phyloP scores from a whole-genome alignment of 2,888 invertebrate genomes.

The Harmothoe impar region DNA sequence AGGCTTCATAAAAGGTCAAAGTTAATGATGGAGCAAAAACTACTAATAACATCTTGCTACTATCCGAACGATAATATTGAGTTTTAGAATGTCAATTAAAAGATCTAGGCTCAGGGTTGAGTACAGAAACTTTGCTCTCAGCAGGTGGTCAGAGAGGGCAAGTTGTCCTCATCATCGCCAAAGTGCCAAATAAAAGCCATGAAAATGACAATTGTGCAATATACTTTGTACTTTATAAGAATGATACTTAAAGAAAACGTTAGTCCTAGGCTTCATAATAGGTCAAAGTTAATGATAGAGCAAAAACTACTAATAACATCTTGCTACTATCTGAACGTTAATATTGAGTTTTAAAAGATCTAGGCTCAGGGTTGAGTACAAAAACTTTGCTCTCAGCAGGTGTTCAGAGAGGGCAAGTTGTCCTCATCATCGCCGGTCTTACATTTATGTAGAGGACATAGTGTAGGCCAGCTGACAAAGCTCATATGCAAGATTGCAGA shows the following conservation, averaged over 20 bases:
- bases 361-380: slow-evolving; percentile 31
- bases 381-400: slow-evolving; percentile 47
- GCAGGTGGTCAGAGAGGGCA: slow-evolving; percentile 34
- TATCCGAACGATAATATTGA: no score
- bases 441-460: no score
- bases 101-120: slow-evolving; percentile 43
- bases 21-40: neutral
- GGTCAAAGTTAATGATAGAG: neutral
- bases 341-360: no score
- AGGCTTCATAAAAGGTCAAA: neutral
- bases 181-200: neutral
- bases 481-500: no score
- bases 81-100: no score
- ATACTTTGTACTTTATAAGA: neutral
- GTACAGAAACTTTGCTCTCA: slow-evolving; percentile 41
- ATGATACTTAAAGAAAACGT: neutral
- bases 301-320: no score
- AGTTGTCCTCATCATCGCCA: slow-evolving; percentile 34
- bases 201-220: neutral
- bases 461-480: no score
- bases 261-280: neutral
- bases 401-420: slow-evolving; percentile 26
- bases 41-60: no score
- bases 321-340: no score
- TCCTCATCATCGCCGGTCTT: neutral